Evolutionary conservation across 23 tunicate species (phyloP), one percentile per base, ranked within the genome.

Genomic region (Trididemnum miniatum): DNA sequence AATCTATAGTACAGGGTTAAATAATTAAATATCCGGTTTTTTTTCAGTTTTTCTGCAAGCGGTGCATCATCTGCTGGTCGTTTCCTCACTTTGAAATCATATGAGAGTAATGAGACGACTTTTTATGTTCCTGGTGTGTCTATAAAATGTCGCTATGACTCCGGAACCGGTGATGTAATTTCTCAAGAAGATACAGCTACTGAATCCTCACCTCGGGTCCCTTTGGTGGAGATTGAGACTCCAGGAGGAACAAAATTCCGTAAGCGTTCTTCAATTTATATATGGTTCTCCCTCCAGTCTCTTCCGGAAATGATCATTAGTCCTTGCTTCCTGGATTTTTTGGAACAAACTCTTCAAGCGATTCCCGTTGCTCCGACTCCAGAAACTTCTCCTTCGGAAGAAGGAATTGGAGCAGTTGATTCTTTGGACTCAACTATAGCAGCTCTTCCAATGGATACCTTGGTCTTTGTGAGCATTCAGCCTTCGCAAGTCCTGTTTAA

Each of bases 381-480:
- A 3, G 65, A 40, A 2, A 26, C 20, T 2, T 2, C 31, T 23
- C 44, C 26, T 9, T 26, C 4, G 23, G 78, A 44, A 27, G 86
- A 69, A 5, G 32, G 34, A 40, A 33, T 66, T 34, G 97, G 86
- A 27, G 82, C 87, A n/a, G 89, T 80, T 33, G 91, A 83, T 20
- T 66, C 64, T 24, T 35, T 83, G 30, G 84, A 93, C 83, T 77
- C 84, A n/a, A 79, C 85, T 23, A 83, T 91, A 36, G 84, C 81
- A 0, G 86, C 99, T 37, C 89, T 96, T 9, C 99, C 99, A 18
- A 88, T 96, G 31, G 99, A 96, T 85, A 92, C 94, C 30, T 82
- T 96, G 0, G 99, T 89, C 1, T 88, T 51, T 25, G 78, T 92
- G 50, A 88, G 94, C 25, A 86, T 95, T 23, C 95, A 95, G 34